Percentiles rank a stretch among this genome's conserved stretches.
phyloP scores from a whole-genome alignment of 1,140 invertebrate genomes.

The Aphelenchoides avenae region DNA sequence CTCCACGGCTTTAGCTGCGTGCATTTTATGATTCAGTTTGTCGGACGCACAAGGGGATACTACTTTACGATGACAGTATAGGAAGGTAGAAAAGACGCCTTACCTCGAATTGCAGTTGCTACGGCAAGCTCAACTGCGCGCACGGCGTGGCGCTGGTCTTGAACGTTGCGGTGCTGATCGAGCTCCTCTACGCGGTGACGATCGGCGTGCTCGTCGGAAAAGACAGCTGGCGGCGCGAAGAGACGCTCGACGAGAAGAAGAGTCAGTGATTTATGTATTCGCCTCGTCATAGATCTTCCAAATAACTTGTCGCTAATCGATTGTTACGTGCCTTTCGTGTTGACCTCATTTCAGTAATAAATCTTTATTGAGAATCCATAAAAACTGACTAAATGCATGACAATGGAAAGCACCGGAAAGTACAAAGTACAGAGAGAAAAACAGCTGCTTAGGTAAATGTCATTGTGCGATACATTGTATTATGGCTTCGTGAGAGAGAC shows the following conservation, averaged over 20 bases:
- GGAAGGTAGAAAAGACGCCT: no score
- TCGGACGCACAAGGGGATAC: no score
- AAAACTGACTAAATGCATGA: neutral
- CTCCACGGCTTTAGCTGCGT: no score
- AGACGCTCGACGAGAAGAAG: slow-evolving; percentile 20
- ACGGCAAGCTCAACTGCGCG: slow-evolving; percentile 15
- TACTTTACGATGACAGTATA: no score
- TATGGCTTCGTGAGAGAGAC: no score
- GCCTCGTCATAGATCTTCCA: neutral
- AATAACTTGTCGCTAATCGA: neutral
- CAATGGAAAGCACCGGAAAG: neutral
- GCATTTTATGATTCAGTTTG: no score
- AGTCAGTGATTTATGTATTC: neutral
- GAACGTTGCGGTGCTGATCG: slow-evolving; percentile 15
- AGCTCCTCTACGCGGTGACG: slow-evolving; percentile 12
- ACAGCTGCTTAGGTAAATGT: no score
- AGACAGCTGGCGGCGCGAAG: slow-evolving; percentile 9
- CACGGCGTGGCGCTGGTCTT: slow-evolving; percentile 19
- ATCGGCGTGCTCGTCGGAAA: slow-evolving; percentile 14
- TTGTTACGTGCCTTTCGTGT: no score
- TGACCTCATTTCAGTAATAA: no score
- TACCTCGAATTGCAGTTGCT: slow-evolving; percentile 17
- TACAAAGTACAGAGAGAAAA: neutral
- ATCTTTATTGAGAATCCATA: slow-evolving; percentile 1
- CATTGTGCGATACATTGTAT: no score